Percentiles rank a stretch among this genome's conserved stretches.
Conservation (phyloP, 2,113 vertebrate species). For the Bettongia penicillata region DNA sequence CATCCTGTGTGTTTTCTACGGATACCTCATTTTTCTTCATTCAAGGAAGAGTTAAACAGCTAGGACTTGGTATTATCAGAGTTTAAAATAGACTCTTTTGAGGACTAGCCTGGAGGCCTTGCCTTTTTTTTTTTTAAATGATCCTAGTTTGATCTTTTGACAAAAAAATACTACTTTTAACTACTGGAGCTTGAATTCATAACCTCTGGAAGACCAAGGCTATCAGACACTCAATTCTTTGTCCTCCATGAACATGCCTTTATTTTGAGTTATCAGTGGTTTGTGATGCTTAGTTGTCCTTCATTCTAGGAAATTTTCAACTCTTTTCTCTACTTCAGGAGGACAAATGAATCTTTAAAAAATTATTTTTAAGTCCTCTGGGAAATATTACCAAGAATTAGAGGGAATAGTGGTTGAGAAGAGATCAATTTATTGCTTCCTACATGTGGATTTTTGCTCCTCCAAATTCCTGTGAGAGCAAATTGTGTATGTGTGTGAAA, state of each 20-base stretch:
- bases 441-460: not conserved
- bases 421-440: not conserved
- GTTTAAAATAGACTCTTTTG: slow-evolving; percentile 79
- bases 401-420: not conserved
- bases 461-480: not conserved
- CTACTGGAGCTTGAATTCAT: slow-evolving; percentile 63
- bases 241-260: slow-evolving; percentile 66
- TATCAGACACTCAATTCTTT: slow-evolving; percentile 72
- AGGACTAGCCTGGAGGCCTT: slow-evolving; percentile 79
- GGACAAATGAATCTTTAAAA: slow-evolving; percentile 25
- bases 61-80: slow-evolving; percentile 63
- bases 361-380: not conserved
- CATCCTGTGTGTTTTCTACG: not conserved
- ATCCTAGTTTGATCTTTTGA: slow-evolving; percentile 83
- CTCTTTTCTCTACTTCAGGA: slow-evolving; percentile 53
- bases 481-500: not conserved
- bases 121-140: slow-evolving; percentile 65
- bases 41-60: slow-evolving; percentile 70
- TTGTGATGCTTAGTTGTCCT: slow-evolving; percentile 68
- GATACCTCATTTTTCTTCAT: slow-evolving; percentile 59
- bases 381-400: not conserved
- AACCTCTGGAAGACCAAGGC: slow-evolving; percentile 71
- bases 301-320: slow-evolving; percentile 58
- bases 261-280: slow-evolving; percentile 48
- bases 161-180: slow-evolving; percentile 77